A percentile compares a stretch with the other conserved stretches of the same genome.
Evolutionary conservation across 92 coral and sea anemone species (phyloP).

Genomic region (Bergia puertoricense): DNA sequence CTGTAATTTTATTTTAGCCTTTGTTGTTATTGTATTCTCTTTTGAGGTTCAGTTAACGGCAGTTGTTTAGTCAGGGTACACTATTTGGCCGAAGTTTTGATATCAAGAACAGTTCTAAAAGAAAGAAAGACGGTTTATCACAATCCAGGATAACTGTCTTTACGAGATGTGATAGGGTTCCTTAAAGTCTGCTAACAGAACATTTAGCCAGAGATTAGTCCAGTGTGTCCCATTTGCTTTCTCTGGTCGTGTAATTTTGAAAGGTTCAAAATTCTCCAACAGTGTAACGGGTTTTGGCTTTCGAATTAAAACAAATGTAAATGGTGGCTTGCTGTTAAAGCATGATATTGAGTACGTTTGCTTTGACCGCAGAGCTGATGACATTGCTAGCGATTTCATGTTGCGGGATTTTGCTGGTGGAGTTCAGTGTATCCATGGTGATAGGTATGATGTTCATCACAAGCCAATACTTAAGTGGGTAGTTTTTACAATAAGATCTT

Average conservation of each 20-base stretch:
- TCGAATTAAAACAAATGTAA: neutral
- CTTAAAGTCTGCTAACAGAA: neutral
- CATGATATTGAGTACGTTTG: neutral
- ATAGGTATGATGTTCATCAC: constrained; percentile 64
- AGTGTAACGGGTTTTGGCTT: neutral
- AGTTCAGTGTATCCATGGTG: constrained; percentile 96
- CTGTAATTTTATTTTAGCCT: neutral
- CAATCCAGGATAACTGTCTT: too few relatives aligned
- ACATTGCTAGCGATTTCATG: constrained; percentile 97
- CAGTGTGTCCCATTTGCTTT: too few relatives aligned
- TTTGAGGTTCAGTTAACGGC: too few relatives aligned
- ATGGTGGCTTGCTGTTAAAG: neutral
- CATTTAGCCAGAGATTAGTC: too few relatives aligned
- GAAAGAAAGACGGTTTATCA: too few relatives aligned
- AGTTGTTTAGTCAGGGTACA: neutral
- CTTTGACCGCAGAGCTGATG: constrained; percentile 80
- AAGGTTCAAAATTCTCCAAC: neutral
- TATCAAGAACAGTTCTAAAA: too few relatives aligned
- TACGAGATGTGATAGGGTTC: neutral
- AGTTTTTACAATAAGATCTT: too few relatives aligned
- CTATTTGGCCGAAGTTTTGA: neutral
- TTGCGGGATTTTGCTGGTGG: constrained; percentile 72
- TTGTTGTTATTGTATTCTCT: neutral
- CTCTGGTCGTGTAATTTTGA: neutral
- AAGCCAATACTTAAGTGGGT: too few relatives aligned